Percentiles rank a stretch among this genome's conserved stretches.
Evolutionary conservation across 2,888 invertebrate species (phyloP).

Genomic region (Pterostichus madidus): DNA sequence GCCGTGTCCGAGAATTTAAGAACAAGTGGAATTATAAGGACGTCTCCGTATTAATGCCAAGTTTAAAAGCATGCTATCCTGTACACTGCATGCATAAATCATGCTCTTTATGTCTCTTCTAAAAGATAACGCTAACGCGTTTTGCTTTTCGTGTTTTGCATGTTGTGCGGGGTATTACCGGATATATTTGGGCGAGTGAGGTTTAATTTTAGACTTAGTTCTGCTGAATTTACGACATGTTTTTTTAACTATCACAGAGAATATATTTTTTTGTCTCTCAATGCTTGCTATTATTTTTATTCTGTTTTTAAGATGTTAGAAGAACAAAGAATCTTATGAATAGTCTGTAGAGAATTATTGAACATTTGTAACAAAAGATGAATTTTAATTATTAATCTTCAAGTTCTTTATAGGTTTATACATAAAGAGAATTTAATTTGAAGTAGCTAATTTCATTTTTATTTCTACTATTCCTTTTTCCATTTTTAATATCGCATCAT

Average conservation of each 20-base stretch:
- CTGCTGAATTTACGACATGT: neutral
- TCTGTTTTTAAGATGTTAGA: too few relatives aligned
- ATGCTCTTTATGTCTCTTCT: slow-evolving; percentile 40
- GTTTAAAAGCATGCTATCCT: slow-evolving; percentile 68
- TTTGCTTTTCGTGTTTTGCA: slow-evolving; percentile 55
- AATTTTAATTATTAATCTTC: too few relatives aligned
- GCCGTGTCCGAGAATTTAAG: slow-evolving; percentile 68
- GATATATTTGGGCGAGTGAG: slow-evolving; percentile 26
- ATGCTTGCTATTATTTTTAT: neutral
- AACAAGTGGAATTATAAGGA: slow-evolving; percentile 67
- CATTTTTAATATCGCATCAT: too few relatives aligned
- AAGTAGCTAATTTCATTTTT: too few relatives aligned
- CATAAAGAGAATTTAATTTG: too few relatives aligned
- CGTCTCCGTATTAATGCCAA: slow-evolving; percentile 62
- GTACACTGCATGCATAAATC: slow-evolving; percentile 58
- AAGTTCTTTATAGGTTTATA: too few relatives aligned
- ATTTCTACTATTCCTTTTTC: too few relatives aligned
- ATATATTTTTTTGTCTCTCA: neutral
- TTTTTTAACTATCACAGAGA: neutral
- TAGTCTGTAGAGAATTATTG: too few relatives aligned
- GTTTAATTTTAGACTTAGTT: slow-evolving; percentile 15
- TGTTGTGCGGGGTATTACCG: slow-evolving; percentile 40
- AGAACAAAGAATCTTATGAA: too few relatives aligned
- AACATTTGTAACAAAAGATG: too few relatives aligned
- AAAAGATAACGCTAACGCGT: slow-evolving; percentile 46